These are phyloP conservation scores for Exephanes ischioxanthus DNA, from an alignment of 2,888 invertebrate genomes.

Conservation along the genomic window DNA sequence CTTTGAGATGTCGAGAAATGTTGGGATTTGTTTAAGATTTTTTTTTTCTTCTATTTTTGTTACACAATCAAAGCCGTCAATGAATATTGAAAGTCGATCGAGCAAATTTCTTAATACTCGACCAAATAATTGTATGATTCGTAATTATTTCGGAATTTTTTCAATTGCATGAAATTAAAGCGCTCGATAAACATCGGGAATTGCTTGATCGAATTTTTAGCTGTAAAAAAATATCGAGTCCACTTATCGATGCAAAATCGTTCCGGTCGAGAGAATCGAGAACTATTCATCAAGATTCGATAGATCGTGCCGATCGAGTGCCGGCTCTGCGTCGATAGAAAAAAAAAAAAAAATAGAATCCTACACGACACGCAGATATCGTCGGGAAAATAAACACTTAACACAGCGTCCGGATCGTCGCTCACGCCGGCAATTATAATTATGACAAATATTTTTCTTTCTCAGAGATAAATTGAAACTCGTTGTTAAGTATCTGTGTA, in stretches of 20 bases:
- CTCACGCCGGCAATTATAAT: conserved; percentile 37
- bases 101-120: no score
- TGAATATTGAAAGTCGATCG: no score
- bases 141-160: no score
- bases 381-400: conserved; percentile 4
- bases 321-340: not conserved
- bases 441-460: not conserved
- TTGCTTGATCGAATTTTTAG: no score
- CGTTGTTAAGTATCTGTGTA: conserved; percentile 49
- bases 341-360: not conserved
- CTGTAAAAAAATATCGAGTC: not conserved
- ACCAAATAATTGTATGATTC: no score
- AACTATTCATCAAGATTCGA: conserved; percentile 23
- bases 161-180: no score
- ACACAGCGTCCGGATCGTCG: conserved; percentile 7
- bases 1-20: not conserved
- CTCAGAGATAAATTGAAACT: conserved; percentile 15
- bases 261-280: conserved; percentile 4
- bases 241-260: conserved; percentile 19
- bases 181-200: no score
- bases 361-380: conserved; percentile 32
- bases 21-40: not conserved
- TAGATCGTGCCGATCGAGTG: conserved; percentile 4
- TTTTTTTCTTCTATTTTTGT: no score
- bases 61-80: no score